Evolutionary conservation across 2,113 vertebrate species (phyloP), one percentile per base, ranked within the genome.

Genomic region (Mormyrus iriodes): DNA sequence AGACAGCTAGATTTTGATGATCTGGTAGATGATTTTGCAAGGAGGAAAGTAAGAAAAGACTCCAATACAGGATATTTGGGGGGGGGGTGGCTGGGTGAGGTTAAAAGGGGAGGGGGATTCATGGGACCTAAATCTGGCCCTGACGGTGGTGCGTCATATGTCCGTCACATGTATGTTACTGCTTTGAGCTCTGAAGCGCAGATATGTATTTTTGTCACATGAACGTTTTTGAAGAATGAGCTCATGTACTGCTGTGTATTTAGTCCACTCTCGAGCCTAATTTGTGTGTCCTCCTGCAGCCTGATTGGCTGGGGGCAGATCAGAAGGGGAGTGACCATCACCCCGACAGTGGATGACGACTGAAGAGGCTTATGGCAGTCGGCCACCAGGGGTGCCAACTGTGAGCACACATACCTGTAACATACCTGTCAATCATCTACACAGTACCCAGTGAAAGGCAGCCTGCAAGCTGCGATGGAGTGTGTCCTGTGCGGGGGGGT

Each of bases 301-400:
- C 97, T 99, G 93, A 99, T 99, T 95, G 98, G 98, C 88, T 99
- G 98, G 98, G 98, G 98, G 87, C 98, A 99, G 92, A 99, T 99
- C 95, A 97, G 98, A 95, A 98, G 98, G 96, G 98, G 98, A 92
- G 98, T 99, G 93, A 99, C 98, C 95, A 99, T 99, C 95, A 99
- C 98, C 90, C 98, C 98, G 88, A 99, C 98, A 7, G 96, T 99
- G 90, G 98, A 99, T 88, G 98, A 99, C 31, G 98, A 99, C 94
- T 99, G 96, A 99, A 94, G 86, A 73, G 88, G 89, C 87, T 87
- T 48, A 83, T 51, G 83, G 84, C 7, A n/a, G 69, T 88, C 86
- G 61, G 48, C 55, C 42, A 85, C 39, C 44, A 73, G 61, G 82
- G 84, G 82, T 24, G 49, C 89, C 61, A 15, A 42, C 86, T 89